Conservation (phyloP, 2,888 invertebrate species). For the Athalia rosae region DNA sequence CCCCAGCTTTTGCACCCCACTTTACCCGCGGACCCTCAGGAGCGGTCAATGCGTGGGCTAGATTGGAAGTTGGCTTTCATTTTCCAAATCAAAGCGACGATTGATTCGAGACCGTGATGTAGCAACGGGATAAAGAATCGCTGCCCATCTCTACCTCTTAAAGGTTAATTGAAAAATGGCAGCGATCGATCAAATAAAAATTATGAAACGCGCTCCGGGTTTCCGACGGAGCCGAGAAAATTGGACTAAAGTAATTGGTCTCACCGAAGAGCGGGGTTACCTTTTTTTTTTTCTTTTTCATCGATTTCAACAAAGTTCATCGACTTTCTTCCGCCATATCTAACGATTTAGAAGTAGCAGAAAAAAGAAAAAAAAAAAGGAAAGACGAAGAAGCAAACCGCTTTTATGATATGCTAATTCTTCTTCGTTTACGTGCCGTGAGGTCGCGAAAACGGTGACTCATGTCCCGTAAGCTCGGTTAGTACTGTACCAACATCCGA, state of each 20-base stretch:
- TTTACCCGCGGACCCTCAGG: constrained; percentile 18
- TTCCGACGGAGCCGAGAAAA: neutral
- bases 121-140: neutral
- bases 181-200: neutral
- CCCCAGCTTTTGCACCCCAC: constrained; percentile 6
- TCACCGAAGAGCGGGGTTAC: neutral
- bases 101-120: neutral
- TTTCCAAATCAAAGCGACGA: constrained; percentile 35
- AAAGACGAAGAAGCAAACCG: no score
- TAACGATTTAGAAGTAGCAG: no score
- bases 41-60: constrained; percentile 19
- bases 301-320: neutral
- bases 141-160: neutral
- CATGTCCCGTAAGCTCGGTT: no score
- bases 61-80: constrained; percentile 42
- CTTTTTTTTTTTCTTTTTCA: no score
- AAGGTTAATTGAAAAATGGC: constrained; percentile 28
- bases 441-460: no score
- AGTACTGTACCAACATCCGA: no score
- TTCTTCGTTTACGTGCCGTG: no score
- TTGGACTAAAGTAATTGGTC: neutral
- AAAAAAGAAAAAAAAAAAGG: no score
- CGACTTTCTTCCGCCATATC: neutral
- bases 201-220: neutral
- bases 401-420: no score